A percentile compares a stretch with the other conserved stretches of the same genome.
Conservation (phyloP, 2,113 vertebrate genomes). For the Sceloporus tristichus region DNA sequence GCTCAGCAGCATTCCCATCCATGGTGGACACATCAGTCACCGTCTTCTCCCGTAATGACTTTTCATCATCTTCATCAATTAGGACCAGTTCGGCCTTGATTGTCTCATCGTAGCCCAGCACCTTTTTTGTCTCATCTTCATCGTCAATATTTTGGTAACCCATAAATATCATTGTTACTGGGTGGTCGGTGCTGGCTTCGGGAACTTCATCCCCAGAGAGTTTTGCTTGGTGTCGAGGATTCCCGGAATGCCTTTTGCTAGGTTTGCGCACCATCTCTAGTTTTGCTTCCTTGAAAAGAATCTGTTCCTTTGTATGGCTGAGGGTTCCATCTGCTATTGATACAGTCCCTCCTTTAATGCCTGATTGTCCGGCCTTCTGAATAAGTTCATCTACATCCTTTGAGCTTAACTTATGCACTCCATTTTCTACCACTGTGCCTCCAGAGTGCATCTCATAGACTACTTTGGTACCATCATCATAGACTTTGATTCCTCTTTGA, state of each 20-base stretch:
- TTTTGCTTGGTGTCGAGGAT: slow-evolving; percentile 72
- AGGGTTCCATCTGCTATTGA: slow-evolving; percentile 79
- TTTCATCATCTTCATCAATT: slow-evolving; percentile 96
- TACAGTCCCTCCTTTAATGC: slow-evolving; percentile 77
- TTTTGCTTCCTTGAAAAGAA: slow-evolving; percentile 85
- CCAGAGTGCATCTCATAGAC: slow-evolving; percentile 94
- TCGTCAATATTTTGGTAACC: slow-evolving; percentile 95
- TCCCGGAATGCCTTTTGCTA: slow-evolving; percentile 77
- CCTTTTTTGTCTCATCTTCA: slow-evolving; percentile 91
- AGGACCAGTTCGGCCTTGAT: slow-evolving; percentile 97
- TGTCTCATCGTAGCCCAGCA: slow-evolving; percentile 93
- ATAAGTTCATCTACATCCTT: slow-evolving; percentile 92
- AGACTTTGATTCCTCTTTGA: slow-evolving; percentile 94
- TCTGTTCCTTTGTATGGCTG: slow-evolving; percentile 81
- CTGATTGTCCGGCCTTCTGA: slow-evolving; percentile 88
- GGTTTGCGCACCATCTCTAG: slow-evolving; percentile 88
- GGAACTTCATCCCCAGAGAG: slow-evolving; percentile 67
- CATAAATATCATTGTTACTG: slow-evolving; percentile 98
- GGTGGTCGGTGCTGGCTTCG: slow-evolving; percentile 84
- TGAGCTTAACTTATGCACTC: slow-evolving; percentile 89
- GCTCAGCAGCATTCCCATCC: slow-evolving; percentile 94
- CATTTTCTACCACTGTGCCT: slow-evolving; percentile 91
- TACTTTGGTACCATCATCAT: slow-evolving; percentile 94
- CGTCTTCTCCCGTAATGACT: slow-evolving; percentile 96
- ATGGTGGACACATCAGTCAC: slow-evolving; percentile 93